Base-by-base conservation (phyloP, 2,797 vertebrate species). In the Cyclopterus lumpus region DNA sequence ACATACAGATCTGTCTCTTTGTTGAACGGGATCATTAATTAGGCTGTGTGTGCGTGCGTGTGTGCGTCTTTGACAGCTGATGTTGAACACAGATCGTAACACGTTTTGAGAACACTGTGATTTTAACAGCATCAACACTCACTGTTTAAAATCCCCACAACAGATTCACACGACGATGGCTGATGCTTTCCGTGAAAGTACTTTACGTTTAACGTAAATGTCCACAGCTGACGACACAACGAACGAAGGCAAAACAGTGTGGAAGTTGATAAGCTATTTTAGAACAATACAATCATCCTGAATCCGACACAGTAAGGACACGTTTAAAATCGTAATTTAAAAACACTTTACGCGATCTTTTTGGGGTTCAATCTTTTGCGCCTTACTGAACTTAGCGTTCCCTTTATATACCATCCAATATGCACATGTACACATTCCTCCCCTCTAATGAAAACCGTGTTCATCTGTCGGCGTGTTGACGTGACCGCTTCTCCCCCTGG, bases 41-140 rank as follows among this genome's bases (percentile, higher is more conserved):
- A 36, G 22, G 24, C 11, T 48, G 38, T 11, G 8, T 53, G 63
- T 57, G 60, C 34, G 2, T 55, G n/a, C 38, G 1, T 3, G 46
- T 36, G 54, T 57, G 30, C 34, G 55, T 57, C 55, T 81, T 0
- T 82, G 83, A 84, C 77, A 86, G 77, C 71, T 67, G 49, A 59
- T 60, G 65, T 10, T 22, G 38, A 59, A n/a, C 46, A 46, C 38
- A 20, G 12, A 61, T 40, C 12, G 5, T 40, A 40, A 40, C 38
- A 40, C 40, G 38, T 40, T 40, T 14, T 40, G 14, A 40, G 14
- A 40, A 14, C 12, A 15, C 38, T 40, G 30, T 3, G 38, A 40
- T 15, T 40, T 40, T 4, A 40, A 38, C 38, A 40, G 38, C 38
- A 40, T 40, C 38, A 40, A 40, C 38, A 4, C 38, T 38, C 36